Percentiles rank a stretch among this genome's conserved stretches.
These are phyloP conservation scores for Parnassius orleans DNA, from an alignment of 2,888 invertebrate genomes.

Conservation along the genomic window DNA sequence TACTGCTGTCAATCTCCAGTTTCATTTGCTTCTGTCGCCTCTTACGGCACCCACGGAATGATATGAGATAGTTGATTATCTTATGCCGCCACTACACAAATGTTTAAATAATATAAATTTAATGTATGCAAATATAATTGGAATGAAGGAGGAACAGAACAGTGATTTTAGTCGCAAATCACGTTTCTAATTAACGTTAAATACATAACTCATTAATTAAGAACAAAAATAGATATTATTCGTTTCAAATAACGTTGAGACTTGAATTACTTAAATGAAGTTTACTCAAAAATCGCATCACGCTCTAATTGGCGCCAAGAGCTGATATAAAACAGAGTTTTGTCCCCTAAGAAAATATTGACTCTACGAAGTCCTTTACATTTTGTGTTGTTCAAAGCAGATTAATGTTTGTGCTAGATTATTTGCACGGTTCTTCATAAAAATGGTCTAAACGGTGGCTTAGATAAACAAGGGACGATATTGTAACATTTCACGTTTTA, in stretches of 20 bases:
- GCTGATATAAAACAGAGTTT: slow-evolving; percentile 52
- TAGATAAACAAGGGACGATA: slow-evolving; percentile 60
- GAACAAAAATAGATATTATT: slow-evolving; percentile 16
- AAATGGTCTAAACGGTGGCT: slow-evolving; percentile 69
- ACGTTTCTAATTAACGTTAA: slow-evolving; percentile 22
- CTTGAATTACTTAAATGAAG: slow-evolving; percentile 60
- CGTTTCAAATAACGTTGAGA: slow-evolving; percentile 17
- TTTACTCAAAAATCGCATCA: slow-evolving; percentile 75
- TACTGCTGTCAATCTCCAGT: too few relatives aligned
- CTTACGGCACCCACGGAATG: too few relatives aligned
- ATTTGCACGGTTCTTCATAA: slow-evolving; percentile 78
- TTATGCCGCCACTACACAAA: too few relatives aligned
- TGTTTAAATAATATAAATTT: too few relatives aligned
- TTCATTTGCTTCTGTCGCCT: too few relatives aligned
- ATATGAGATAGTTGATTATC: too few relatives aligned
- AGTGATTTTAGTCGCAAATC: slow-evolving; percentile 13
- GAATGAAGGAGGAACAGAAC: neutral
- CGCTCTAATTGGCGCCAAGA: slow-evolving; percentile 75
- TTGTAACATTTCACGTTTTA: slow-evolving; percentile 60
- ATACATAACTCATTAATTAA: slow-evolving; percentile 27
- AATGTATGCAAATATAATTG: slow-evolving; percentile 1
- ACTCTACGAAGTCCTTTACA: slow-evolving; percentile 65
- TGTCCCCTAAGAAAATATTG: slow-evolving; percentile 78
- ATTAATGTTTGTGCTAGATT: slow-evolving; percentile 76
- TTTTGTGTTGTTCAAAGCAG: slow-evolving; percentile 77